Base-by-base conservation (phyloP, 2,113 vertebrate genomes). In the Sus scrofa region DNA sequence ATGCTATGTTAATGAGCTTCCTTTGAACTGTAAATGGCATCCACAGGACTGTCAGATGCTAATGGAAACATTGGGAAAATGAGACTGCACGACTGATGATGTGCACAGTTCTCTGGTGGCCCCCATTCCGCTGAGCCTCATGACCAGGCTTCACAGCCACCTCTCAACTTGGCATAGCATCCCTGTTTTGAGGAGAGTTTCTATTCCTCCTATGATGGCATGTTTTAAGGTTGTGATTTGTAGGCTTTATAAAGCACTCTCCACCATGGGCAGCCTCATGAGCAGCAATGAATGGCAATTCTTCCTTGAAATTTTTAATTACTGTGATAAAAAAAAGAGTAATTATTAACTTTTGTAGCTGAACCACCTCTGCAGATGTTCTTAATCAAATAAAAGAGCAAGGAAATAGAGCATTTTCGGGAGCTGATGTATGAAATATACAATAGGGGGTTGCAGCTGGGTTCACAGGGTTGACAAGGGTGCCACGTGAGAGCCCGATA, bases 11-110 rank as follows among this genome's bases (percentile, higher is more conserved):
- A 98, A 98, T 98, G 89, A 97, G 79, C 87, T 97, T 98, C 94
- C 97, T 98, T 98, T 97, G 98, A 97, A 98, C 96, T 97, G 67
- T 97, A 98, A 98, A 97, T 98, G 93, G 83, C 85, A 63, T 94
- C 52, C 81, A 44, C 34, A 39, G 79, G 78, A 8, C 3, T 89
- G 71, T 96, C 95, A 96, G 95, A 97, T 91, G 50, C 91, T 96
- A 96, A 97, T 96, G 26, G 1, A 73, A 94, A 84, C 79, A 44
- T 75, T 39, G 58, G 87, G 95, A 65, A 92, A 84, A 95, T 92
- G 96, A 94, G 71, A 71, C 50, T 34, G 32, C 22, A 4, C 13
- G 32, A 37, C 78, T 1, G 3, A 54, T 26, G 74, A 87, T 97
- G 97, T 97, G 73, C 39, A 58, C 19, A 74, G 79, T 52, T 74